Evolutionary conservation across 2,888 invertebrate genomes (phyloP), one percentile per base, ranked within the genome.

Genomic region (Cordilura impudica): DNA sequence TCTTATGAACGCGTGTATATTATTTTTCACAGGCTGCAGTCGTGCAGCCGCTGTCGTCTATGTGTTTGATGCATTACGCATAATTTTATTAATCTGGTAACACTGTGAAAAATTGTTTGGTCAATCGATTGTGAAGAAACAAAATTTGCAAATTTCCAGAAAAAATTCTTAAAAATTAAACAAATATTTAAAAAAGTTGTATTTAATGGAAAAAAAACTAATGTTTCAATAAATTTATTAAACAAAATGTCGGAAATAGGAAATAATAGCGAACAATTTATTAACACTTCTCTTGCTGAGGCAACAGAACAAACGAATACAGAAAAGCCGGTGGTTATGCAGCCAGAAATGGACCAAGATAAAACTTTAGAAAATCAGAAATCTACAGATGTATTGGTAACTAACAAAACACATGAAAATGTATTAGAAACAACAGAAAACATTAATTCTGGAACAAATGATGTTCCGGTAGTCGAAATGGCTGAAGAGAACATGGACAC

Each of bases 291-390:
- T 12, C 16, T n/a, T 2, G 26, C 8, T 0, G n/a, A 18, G 19
- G 29, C 1, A 14, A 10, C 2, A 1, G 18, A 45, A 29, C 12
- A n/a, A 12, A 18, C 18, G 29, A 14, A 35, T 53, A 23, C 7
- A 39, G 71, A 67, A 71, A 21, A 29, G 21, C 72, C 72, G 66
- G 65, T 14, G 54, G 35, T 39, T 16, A 4, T n/a, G 6, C 35
- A 51, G n/a, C 51, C 51, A 21, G 35, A 26, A 14, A 14, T 6
- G 3, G 23, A 14, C 1, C 12, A 39, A 39, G 35, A n/a, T 16
- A 53, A 45, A 39, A n/a, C 56, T 26, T 6, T 19, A 10, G n/a
- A n/a, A 4, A n/a, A n/a, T 51, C 2, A n/a, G 14, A 21, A 23
- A 8, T 23, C n/a, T 2, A 10, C 31, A 31, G 10, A 31, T 10